Evolutionary conservation across 1,140 invertebrate species (phyloP).

Genomic region (Hyles vespertilio): DNA sequence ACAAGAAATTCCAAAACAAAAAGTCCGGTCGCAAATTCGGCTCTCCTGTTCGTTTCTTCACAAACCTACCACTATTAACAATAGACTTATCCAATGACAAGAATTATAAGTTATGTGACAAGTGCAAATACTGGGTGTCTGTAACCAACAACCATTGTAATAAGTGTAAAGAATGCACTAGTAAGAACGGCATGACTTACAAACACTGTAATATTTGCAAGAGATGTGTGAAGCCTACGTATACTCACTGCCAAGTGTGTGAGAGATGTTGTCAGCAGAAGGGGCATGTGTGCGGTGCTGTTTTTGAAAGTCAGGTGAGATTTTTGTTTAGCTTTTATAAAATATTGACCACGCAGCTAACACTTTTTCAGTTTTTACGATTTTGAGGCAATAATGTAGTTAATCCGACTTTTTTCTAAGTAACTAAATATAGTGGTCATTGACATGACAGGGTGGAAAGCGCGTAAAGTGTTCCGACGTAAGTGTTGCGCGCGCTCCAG

Average conservation of each 20-base stretch:
- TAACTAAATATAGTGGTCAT: no score
- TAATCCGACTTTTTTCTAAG: no score
- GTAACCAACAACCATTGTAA: constrained; percentile 85
- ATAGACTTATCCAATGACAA: constrained; percentile 78
- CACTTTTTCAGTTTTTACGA: no score
- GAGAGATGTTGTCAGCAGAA: constrained; percentile 79
- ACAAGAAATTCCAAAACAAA: constrained; percentile 79
- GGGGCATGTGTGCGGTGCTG: constrained; percentile 77
- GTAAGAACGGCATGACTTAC: constrained; percentile 88
- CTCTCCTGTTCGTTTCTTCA: constrained; percentile 90
- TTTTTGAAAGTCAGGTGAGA: constrained; percentile 63
- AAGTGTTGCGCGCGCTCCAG: no score
- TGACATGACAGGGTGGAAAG: no score
- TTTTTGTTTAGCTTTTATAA: not conserved
- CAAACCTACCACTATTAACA: constrained; percentile 81
- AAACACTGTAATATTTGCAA: constrained; percentile 85
- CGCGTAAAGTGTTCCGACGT: no score
- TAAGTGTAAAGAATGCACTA: constrained; percentile 84
- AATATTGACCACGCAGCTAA: no score
- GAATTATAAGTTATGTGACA: constrained; percentile 85
- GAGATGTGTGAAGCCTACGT: constrained; percentile 89
- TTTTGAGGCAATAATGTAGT: no score
- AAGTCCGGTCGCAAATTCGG: constrained; percentile 73
- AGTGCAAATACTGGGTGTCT: constrained; percentile 83
- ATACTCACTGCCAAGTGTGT: constrained; percentile 86